Percentiles rank a stretch among this genome's conserved stretches.
Evolutionary conservation across 2,797 vertebrate species (phyloP).

Genomic region (Acipenser oxyrinchus): DNA sequence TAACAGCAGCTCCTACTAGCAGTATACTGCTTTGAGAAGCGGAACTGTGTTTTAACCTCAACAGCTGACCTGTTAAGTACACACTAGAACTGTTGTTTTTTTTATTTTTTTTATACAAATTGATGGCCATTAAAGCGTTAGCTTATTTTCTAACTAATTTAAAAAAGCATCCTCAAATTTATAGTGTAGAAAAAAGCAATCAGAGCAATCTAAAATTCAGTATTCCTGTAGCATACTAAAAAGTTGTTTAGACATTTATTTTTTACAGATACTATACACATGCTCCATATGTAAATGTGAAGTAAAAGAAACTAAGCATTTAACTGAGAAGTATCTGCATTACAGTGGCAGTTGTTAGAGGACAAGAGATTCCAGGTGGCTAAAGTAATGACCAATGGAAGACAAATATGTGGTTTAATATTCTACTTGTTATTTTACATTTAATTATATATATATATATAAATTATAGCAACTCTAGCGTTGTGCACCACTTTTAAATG

Average conservation of each 20-base stretch:
- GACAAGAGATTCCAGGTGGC: constrained; percentile 74
- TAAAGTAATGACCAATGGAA: constrained; percentile 78
- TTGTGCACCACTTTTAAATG: neutral
- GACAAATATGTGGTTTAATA: constrained; percentile 72
- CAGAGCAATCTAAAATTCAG: constrained; percentile 9
- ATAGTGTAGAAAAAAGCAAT: constrained; percentile 7
- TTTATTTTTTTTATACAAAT: too few species aligned
- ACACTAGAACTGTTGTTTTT: too few species aligned
- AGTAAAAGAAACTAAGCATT: constrained; percentile 63
- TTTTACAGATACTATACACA: constrained; percentile 39
- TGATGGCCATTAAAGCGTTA: too few species aligned
- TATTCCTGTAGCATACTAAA: constrained; percentile 31
- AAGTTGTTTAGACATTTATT: constrained; percentile 37
- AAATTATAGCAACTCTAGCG: neutral
- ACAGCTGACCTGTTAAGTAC: too few species aligned
- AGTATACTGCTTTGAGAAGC: too few species aligned
- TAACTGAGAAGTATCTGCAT: constrained; percentile 55
- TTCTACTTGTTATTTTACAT: constrained; percentile 67
- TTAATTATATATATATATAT: constrained; percentile 47
- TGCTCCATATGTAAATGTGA: constrained; percentile 53
- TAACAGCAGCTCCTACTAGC: too few species aligned
- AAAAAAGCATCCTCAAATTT: constrained; percentile 3
- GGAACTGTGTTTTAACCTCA: too few species aligned
- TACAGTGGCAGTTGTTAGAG: constrained; percentile 68
- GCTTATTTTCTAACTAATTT: too few species aligned